Base-by-base conservation (phyloP, 2,888 invertebrate genomes). In the Polydrusus tereticollis region DNA sequence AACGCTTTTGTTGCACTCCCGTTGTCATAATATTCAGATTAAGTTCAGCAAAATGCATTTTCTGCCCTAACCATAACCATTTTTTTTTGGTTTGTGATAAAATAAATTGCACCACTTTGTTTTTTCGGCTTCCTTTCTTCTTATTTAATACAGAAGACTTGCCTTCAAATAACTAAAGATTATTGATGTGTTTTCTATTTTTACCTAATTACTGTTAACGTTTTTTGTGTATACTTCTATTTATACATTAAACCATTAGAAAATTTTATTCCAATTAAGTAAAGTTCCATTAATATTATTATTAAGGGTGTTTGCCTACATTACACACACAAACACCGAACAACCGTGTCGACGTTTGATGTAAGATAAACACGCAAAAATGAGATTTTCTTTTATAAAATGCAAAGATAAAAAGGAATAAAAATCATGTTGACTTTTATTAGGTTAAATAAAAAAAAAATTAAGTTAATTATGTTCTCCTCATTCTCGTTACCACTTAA, bases 291-390 rank as follows among this genome's bases (percentile, higher is more conserved):
- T 64, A 64, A 64, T 23, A 36, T 50, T 23, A 64, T 64, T 64
- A 64, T 64, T 64, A 64, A 52, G 47, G 45, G 63, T 63, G 63
- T 63, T 63, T 63, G 63, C 45, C 29, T 64, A 36, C 20, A 52
- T 14, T 21, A 50, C 36, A 64, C 38, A 38, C 23, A 38, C 55
- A 41, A 65, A 55, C 65, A 43, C 38, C 36, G 43, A 66, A 66
- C 66, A 18, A 55, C 57, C 57, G 66, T 66, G 66, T 43, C 57
- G 57, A 66, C 33, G 41, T 41, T 26, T 66, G 66, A 66, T 66
- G 41, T 16, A 55, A 57, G 66, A 66, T 57, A 66, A 66, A 26
- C 57, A 66, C 57, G 66, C 66, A 66, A 26, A 23, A 45, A 36
- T n/a, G 20, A 20, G 47, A 47, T 47, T 47, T 47, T 21, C 21